Base-by-base conservation (phyloP, 1,140 invertebrate genomes). In the Bombus fervidus region DNA sequence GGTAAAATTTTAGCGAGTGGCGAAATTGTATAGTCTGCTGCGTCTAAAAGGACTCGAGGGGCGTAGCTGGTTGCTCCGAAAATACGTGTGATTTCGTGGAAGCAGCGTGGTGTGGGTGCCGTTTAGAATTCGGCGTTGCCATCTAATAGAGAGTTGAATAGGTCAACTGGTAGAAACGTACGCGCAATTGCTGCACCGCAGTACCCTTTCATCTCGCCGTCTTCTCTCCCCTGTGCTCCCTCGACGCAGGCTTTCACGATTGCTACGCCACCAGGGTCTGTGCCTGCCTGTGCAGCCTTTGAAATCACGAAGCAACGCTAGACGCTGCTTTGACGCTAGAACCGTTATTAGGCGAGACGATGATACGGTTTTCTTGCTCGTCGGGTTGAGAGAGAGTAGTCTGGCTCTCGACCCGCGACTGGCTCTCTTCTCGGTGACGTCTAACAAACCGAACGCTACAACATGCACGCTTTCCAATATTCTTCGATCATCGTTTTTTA, bases 331-430 rank as follows among this genome's bases (percentile, higher is more conserved):
- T 81, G 77, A 69, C 80, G 79, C 59, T 88, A 85, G 86, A 72
- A 90, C 86, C 86, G 83, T 90, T 90, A 90, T 90, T 90, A 90
- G 71, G 69, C 82, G 81, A 82, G 89, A 90, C 88, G 85, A 83
- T 76, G 77, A 89, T 83, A 82, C 75, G 69, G 72, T 90, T 83
- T 83, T 83, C 86, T 90, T 82, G 71, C 73, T 89, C 79, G 62
- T 47, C 53, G 85, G 47, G 12, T 83, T 71, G 59, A 66, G 73
- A 87, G 80, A 86, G 85, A 85, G 78, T 39, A 72, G 74, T 74
- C 64, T 57, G 69, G 39, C 22, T 13, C 74, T 41, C 73, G 79
- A 89, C 34, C 71, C 71, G 79, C 84, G 8, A 9, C 57, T 47
- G 22, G 22, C 79, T 71, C 79, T 57, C 31, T 59, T 78, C 59